Percentiles rank a stretch among this genome's conserved stretches.
These are phyloP conservation scores for Rhagium mordax DNA, from an alignment of 2,888 invertebrate species.

Conservation along the genomic window DNA sequence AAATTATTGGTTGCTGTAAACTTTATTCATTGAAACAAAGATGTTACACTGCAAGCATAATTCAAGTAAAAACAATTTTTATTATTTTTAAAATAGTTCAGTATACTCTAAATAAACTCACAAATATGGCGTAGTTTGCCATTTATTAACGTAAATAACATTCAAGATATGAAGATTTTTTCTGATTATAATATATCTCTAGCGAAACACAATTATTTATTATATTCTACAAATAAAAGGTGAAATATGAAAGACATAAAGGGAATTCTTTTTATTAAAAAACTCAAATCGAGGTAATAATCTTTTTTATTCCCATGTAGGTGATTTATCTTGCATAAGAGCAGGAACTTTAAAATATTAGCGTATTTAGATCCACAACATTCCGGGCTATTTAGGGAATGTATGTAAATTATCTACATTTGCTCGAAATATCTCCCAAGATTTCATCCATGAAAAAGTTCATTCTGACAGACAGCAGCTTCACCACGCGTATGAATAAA, in stretches of 20 bases:
- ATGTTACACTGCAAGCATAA: no score
- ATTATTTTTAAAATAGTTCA: no score
- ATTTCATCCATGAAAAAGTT: constrained; percentile 17
- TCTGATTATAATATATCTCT: no score
- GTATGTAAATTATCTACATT: constrained; percentile 38
- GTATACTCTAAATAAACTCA: no score
- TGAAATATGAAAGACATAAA: constrained; percentile 5
- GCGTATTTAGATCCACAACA: constrained; percentile 34
- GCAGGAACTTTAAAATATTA: constrained; percentile 40
- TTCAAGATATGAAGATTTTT: no score
- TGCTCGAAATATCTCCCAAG: constrained; percentile 31
- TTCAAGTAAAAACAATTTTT: no score
- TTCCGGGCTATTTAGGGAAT: constrained; percentile 33
- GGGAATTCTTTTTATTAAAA: constrained; percentile 10
- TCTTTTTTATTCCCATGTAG: constrained; percentile 7
- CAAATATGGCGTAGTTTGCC: no score
- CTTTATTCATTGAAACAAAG: no score
- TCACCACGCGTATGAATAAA: constrained; percentile 14
- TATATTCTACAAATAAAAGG: background rate
- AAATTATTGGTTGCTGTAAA: no score
- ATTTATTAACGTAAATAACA: no score
- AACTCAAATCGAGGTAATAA: constrained; percentile 8
- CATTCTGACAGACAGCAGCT: constrained; percentile 4
- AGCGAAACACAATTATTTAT: background rate
- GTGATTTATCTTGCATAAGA: constrained; percentile 15